A percentile compares a stretch with the other conserved stretches of the same genome.
Conservation (phyloP, 2,888 invertebrate genomes). For the Epirrhoe alternata region DNA sequence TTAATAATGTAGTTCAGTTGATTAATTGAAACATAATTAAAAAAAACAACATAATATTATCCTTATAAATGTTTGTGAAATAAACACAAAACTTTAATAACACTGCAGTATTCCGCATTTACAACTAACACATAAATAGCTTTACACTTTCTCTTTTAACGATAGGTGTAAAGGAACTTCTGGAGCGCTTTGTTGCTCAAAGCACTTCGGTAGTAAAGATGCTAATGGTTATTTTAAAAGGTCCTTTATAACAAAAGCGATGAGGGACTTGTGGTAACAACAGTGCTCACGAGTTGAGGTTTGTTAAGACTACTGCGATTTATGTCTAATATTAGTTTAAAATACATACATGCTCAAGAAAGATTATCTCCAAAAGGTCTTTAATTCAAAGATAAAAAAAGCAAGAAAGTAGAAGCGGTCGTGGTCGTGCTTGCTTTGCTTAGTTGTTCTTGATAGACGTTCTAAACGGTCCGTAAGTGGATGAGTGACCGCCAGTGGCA, state of each 20-base stretch:
- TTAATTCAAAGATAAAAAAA: no score
- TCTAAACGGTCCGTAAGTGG: no score
- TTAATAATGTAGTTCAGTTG: no score
- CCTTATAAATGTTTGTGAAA: neutral
- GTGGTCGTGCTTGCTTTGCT: no score
- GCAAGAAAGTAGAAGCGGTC: no score
- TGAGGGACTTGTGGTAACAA: conserved; percentile 1
- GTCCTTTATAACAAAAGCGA: conserved; percentile 3
- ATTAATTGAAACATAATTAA: no score
- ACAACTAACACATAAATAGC: neutral
- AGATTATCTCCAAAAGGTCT: no score
- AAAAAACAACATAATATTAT: no score
- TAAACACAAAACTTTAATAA: neutral
- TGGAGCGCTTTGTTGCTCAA: neutral
- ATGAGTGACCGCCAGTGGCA: no score
- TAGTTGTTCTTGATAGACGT: no score
- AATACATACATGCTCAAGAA: no score
- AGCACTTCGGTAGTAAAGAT: conserved; percentile 10
- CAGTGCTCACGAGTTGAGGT: conserved; percentile 3
- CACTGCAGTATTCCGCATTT: neutral
- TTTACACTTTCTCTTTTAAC: conserved; percentile 7
- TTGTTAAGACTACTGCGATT: neutral
- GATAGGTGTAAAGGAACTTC: conserved; percentile 7
- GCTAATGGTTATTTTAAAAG: conserved; percentile 11
- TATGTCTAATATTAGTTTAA: neutral